Percentiles rank a stretch among this genome's conserved stretches.
Conservation (phyloP, 2,888 invertebrate species). For the Epistrophe eligans region DNA sequence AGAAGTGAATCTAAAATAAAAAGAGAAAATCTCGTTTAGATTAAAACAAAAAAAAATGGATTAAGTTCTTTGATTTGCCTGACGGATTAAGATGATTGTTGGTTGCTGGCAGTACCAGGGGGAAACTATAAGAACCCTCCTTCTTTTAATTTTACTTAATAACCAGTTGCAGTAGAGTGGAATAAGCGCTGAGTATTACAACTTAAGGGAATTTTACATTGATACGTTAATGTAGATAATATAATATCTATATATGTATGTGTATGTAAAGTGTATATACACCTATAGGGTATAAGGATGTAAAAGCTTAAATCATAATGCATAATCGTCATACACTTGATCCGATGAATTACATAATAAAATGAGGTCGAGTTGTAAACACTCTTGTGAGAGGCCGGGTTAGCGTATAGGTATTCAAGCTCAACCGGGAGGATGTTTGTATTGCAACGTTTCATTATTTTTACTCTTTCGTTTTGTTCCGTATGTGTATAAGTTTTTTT, state of each 20-base stretch:
- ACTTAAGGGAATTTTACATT: slow-evolving; percentile 17
- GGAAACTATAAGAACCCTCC: not conserved
- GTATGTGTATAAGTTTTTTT: slow-evolving; percentile 5
- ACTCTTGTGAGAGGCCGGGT: slow-evolving; percentile 25
- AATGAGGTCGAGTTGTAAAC: slow-evolving; percentile 64
- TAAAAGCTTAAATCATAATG: slow-evolving; percentile 50
- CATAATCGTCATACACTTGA: slow-evolving; percentile 54
- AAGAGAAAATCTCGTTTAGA: slow-evolving; percentile 27
- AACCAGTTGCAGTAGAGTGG: slow-evolving; percentile 56
- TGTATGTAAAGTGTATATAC: not conserved
- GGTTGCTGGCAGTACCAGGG: not conserved
- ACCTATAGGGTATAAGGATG: not conserved
- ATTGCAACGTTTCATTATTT: slow-evolving; percentile 41
- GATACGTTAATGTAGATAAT: slow-evolving; percentile 37
- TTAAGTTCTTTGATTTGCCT: slow-evolving; percentile 69
- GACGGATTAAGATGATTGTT: slow-evolving; percentile 61
- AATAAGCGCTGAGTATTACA: slow-evolving; percentile 42
- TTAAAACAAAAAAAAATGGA: slow-evolving; percentile 39
- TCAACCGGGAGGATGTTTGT: slow-evolving; percentile 40
- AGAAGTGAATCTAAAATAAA: slow-evolving; percentile 6
- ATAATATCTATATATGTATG: not conserved
- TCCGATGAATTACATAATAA: slow-evolving; percentile 67
- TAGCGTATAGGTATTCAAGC: slow-evolving; percentile 43
- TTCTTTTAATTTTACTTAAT: slow-evolving; percentile 49
- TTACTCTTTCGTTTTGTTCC: slow-evolving; percentile 19